These are phyloP conservation scores for Bradypus variegatus DNA, from an alignment of 2,797 vertebrate species.

Conservation along the genomic window DNA sequence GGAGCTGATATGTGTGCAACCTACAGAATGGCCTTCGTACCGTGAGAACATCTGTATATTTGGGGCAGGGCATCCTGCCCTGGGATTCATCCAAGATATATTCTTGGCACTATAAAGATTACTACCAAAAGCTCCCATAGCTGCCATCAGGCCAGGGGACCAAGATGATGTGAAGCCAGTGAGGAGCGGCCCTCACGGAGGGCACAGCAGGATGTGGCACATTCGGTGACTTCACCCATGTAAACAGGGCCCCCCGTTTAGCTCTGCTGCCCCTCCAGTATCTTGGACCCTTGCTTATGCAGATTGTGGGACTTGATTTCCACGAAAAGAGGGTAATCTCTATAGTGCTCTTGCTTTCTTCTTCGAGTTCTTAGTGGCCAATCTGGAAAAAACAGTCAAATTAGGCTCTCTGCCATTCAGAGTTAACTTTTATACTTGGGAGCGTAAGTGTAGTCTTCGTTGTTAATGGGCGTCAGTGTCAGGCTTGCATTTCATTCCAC, in stretches of 20 bases:
- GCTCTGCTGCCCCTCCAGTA: background rate
- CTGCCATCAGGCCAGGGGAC: background rate
- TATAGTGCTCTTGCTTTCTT: background rate
- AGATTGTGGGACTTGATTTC: background rate
- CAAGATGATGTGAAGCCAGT: background rate
- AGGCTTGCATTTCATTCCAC: background rate
- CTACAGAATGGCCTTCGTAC: too few relatives aligned
- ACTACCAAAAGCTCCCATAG: background rate
- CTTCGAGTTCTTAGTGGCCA: background rate
- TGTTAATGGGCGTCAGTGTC: background rate
- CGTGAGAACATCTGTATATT: too few relatives aligned
- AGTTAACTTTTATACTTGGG: background rate
- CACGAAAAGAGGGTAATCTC: background rate
- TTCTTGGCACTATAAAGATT: background rate
- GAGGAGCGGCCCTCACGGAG: background rate
- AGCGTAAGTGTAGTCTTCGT: background rate
- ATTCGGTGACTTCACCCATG: rapidly evolving
- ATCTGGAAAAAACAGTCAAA: background rate
- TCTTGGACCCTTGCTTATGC: background rate
- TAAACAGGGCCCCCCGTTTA: background rate
- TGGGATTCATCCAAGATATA: background rate
- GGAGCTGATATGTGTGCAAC: too few relatives aligned
- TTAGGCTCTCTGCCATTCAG: background rate
- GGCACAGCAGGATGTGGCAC: background rate
- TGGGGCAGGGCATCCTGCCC: background rate